phyloP scores from a whole-genome alignment of 2,113 vertebrate species.

The Siniperca chuatsi region DNA sequence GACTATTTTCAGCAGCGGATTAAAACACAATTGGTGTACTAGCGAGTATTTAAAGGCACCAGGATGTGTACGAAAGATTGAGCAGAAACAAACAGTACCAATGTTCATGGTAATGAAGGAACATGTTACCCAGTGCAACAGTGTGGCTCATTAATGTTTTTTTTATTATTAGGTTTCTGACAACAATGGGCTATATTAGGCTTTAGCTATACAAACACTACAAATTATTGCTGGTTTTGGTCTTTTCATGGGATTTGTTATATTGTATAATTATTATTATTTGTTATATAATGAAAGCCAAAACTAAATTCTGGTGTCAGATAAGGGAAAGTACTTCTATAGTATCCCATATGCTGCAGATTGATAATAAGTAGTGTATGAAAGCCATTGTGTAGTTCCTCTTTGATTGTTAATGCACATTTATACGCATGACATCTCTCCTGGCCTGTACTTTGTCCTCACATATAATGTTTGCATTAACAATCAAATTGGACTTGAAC shows the following conservation, averaged over 20 bases:
- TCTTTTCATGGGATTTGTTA: not conserved
- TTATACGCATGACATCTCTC: not conserved
- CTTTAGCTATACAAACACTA: not conserved
- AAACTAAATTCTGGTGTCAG: too few relatives aligned
- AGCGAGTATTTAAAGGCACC: not conserved
- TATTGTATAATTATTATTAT: too few relatives aligned
- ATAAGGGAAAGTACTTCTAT: not conserved
- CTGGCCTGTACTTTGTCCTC: not conserved
- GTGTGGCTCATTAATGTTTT: not conserved
- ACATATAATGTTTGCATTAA: not conserved
- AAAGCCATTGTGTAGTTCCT: not conserved
- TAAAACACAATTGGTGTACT: too few relatives aligned
- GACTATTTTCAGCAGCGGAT: not conserved
- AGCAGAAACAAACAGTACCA: too few relatives aligned
- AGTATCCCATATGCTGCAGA: not conserved
- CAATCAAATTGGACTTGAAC: not conserved
- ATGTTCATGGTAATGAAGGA: too few relatives aligned
- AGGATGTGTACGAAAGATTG: not conserved
- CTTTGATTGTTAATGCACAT: not conserved
- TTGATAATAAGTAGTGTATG: too few relatives aligned
- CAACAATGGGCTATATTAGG: not conserved
- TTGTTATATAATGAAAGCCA: not conserved
- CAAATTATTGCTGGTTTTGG: not conserved
- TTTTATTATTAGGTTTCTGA: not conserved
- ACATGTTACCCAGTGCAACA: too few relatives aligned